Evolutionary conservation across 2,888 invertebrate genomes (phyloP), one percentile per base, ranked within the genome.

Genomic region (Fragum fragum): DNA sequence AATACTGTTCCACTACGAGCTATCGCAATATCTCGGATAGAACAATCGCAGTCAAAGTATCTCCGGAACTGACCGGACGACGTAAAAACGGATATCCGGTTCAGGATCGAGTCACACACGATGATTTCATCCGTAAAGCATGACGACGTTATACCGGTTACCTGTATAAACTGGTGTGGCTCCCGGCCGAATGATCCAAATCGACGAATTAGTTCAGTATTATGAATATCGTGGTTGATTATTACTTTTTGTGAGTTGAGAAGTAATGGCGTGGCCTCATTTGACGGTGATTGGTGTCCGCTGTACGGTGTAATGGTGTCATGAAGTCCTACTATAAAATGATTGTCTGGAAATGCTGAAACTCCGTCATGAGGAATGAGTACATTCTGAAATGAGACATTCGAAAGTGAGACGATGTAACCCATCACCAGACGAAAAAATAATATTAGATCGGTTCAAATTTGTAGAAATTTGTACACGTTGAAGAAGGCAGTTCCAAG

Each of bases 331-430:
- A 84, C 76, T 32, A 89, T 88, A 39, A 89, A 87, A 71, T 89
- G 86, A 61, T 89, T 91, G 81, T 90, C 88, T 5, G 90, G 91
- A 26, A 92, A 89, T n/a, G 78, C 85, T 14, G 73, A 61, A 0
- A 89, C 90, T 0, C 90, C 91, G 23, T 74, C 80, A 16, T 75
- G 70, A 21, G 91, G 91, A 7, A 90, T 68, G 9, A 83, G 72
- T 14, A 89, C 86, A 9, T 81, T 73, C 88, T 89, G 82, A 36
- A 87, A 85, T 23, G 18, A n/a, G 28, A 55, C 39, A 14, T n/a
- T n/a, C n/a, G n/a, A n/a, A n/a, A n/a, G n/a, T n/a, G n/a, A n/a
- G n/a, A n/a, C n/a, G n/a, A n/a, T n/a, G n/a, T n/a, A n/a, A n/a
- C n/a, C n/a, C n/a, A n/a, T n/a, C n/a, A n/a, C n/a, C n/a, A n/a